Evolutionary conservation across 2,888 invertebrate species (phyloP).

Genomic region (Orchesellides sinensis): DNA sequence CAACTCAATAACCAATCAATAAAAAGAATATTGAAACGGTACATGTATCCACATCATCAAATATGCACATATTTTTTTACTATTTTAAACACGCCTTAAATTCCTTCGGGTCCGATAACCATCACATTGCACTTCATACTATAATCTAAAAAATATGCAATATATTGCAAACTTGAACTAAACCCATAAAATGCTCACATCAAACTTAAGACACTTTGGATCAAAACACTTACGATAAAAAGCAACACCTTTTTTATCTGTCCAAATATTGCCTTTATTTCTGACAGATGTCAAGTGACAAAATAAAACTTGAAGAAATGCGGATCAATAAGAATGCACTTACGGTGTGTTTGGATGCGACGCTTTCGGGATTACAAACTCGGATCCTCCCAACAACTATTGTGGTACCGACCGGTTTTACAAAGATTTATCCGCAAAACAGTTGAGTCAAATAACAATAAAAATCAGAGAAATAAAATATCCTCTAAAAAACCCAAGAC

Average conservation of each 20-base stretch:
- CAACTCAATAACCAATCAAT: too few species aligned
- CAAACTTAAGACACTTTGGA: conserved; percentile 11
- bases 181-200: not conserved
- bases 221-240: conserved; percentile 3
- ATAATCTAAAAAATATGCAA: not conserved
- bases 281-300: conserved; percentile 2
- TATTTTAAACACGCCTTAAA: conserved; percentile 22
- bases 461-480: not conserved
- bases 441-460: not conserved
- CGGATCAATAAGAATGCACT: not conserved
- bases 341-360: not conserved
- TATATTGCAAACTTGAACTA: not conserved
- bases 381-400: not conserved
- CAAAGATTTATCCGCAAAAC: not conserved
- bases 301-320: not conserved
- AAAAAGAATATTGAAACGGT: too few species aligned
- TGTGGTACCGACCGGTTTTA: not conserved
- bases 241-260: not conserved
- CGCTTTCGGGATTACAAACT: too few species aligned
- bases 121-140: not conserved
- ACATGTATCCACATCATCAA: too few species aligned
- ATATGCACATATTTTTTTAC: not conserved
- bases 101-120: not conserved
- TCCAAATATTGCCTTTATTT: conserved; percentile 1
- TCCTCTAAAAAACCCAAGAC: not conserved